Evolutionary conservation across 2,113 vertebrate genomes (phyloP).

Genomic region (Entelurus aequoreus): DNA sequence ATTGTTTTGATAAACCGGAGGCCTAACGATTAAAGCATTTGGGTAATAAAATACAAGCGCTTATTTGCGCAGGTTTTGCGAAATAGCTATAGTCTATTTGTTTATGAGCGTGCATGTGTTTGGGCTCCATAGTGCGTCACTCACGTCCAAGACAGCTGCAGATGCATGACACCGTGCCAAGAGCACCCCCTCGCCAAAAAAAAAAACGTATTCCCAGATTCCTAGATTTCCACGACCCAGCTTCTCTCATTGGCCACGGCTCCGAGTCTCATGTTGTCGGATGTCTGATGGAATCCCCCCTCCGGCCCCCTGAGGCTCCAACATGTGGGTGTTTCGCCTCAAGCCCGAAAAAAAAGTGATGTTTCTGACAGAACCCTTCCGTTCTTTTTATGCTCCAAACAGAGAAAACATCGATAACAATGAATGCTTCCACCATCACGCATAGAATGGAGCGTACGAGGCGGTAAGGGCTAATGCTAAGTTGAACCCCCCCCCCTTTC

Average conservation of each 20-base stretch:
- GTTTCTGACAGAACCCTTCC: constrained; percentile 33
- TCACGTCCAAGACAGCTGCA: constrained; percentile 58
- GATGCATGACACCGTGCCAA: constrained; percentile 33
- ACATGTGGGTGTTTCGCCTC: constrained; percentile 39
- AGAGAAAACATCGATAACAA: constrained; percentile 27
- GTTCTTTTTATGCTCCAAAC: constrained; percentile 28
- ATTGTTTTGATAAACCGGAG: constrained; percentile 54
- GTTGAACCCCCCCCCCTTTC: constrained; percentile 5
- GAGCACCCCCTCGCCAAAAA: constrained; percentile 40
- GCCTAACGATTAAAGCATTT: constrained; percentile 21
- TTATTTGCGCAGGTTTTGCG: neutral
- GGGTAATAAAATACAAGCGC: neutral
- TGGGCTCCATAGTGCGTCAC: constrained; percentile 30
- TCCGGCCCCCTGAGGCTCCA: constrained; percentile 25
- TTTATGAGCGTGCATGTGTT: constrained; percentile 14
- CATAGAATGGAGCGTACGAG: constrained; percentile 17
- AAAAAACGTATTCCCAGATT: constrained; percentile 58
- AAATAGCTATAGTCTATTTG: no score
- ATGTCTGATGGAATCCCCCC: constrained; percentile 36
- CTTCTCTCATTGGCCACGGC: constrained; percentile 50
- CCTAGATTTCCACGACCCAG: constrained; percentile 57
- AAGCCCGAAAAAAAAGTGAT: constrained; percentile 27
- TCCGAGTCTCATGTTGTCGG: constrained; percentile 53
- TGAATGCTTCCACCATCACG: constrained; percentile 18
- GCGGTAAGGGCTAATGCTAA: constrained; percentile 33